phyloP scores from a whole-genome alignment of 2,888 invertebrate species.

The Heliconius charithonia region DNA sequence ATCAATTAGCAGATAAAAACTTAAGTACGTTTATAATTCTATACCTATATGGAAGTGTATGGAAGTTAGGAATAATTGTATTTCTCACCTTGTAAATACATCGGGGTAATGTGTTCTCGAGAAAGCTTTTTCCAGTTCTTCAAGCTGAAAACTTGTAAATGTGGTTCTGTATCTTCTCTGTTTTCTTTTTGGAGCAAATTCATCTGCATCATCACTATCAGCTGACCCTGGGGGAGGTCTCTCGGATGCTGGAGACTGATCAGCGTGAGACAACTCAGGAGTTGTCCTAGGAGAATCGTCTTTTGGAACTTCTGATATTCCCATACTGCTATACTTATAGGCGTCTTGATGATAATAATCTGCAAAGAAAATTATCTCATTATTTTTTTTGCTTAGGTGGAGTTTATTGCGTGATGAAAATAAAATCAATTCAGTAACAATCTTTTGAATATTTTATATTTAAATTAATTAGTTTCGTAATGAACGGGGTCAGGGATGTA shows the following conservation, averaged over 20 bases:
- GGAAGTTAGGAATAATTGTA: background rate
- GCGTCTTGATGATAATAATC: constrained; percentile 73
- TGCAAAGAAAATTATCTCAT: constrained; percentile 55
- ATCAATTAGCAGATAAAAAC: background rate
- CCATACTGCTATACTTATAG: constrained; percentile 72
- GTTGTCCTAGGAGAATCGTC: constrained; percentile 75
- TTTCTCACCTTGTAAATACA: constrained; percentile 94
- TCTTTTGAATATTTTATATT: constrained; percentile 26
- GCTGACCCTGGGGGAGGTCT: constrained; percentile 84
- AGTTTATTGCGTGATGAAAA: constrained; percentile 23
- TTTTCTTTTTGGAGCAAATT: constrained; percentile 93
- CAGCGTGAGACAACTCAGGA: constrained; percentile 71
- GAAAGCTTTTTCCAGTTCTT: constrained; percentile 98
- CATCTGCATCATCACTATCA: constrained; percentile 88
- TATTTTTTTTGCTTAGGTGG: background rate
- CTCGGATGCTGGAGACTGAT: constrained; percentile 76
- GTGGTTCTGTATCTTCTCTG: constrained; percentile 96
- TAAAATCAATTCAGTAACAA: constrained; percentile 5
- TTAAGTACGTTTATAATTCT: background rate
- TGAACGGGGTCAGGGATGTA: constrained; percentile 38
- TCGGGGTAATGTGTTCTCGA: constrained; percentile 99
- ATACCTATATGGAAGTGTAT: background rate
- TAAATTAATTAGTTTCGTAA: constrained; percentile 14
- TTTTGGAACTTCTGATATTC: constrained; percentile 68
- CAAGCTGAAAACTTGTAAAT: constrained; percentile 96